Conservation (phyloP, 1,140 invertebrate species). For the Coenobita brevimanus region DNA sequence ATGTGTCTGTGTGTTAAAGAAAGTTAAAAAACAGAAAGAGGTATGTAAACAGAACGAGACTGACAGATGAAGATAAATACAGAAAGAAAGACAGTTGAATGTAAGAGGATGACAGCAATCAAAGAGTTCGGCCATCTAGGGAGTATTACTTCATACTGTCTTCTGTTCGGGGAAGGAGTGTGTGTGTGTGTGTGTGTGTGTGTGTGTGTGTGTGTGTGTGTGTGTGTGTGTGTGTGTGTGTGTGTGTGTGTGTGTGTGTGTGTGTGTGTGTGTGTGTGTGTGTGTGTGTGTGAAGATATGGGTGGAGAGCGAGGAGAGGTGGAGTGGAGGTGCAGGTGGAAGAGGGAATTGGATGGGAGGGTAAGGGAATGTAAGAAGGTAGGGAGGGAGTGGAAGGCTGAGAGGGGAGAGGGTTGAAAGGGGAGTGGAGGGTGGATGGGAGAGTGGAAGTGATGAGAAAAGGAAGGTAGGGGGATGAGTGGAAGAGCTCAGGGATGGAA, state of each 20-base stretch:
- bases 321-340: too few relatives aligned
- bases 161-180: neutral
- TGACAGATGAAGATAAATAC: too few relatives aligned
- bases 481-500: too few relatives aligned
- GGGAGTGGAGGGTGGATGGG: too few relatives aligned
- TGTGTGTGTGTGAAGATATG: neutral
- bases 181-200: neutral
- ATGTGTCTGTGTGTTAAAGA: too few relatives aligned
- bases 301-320: too few relatives aligned
- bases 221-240: constrained; percentile 37
- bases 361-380: neutral
- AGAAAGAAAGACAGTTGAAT: neutral
- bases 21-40: too few relatives aligned
- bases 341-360: too few relatives aligned
- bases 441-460: too few relatives aligned
- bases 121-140: neutral
- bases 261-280: constrained; percentile 47
- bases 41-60: too few relatives aligned
- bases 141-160: neutral
- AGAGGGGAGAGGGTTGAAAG: too few relatives aligned
- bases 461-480: too few relatives aligned
- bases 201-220: neutral
- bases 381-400: neutral
- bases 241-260: constrained; percentile 53
- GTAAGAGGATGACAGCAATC: neutral